Conservation (phyloP, 2,888 invertebrate genomes). For the Melanchra persicariae region DNA sequence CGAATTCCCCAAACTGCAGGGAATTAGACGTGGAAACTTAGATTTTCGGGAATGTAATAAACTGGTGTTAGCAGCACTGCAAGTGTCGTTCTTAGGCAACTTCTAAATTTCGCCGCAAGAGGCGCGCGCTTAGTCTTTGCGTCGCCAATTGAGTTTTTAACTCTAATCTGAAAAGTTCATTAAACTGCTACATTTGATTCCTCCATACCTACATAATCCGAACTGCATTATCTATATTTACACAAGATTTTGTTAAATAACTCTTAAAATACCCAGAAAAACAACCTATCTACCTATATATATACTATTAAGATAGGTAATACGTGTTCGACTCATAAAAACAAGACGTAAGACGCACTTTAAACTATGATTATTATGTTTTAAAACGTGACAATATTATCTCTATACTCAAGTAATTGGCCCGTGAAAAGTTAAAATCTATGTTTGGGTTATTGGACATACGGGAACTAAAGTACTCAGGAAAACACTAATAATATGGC, state of each 20-base stretch:
- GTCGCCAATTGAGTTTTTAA: not conserved
- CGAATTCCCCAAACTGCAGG: no score
- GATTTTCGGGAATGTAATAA: no score
- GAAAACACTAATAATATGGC: not conserved
- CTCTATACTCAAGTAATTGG: conserved; percentile 23
- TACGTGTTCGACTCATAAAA: conserved; percentile 6
- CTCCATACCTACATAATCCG: not conserved
- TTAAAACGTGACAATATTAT: conserved; percentile 48
- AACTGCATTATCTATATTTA: conserved; percentile 45
- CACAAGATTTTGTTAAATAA: conserved; percentile 16
- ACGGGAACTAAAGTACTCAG: not conserved
- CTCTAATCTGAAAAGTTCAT: conserved; percentile 27
- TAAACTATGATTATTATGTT: conserved; percentile 13
- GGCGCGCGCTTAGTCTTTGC: no score
- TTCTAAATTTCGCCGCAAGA: no score
- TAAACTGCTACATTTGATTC: conserved; percentile 24
- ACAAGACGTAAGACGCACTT: conserved; percentile 18
- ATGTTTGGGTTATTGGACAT: conserved; percentile 6
- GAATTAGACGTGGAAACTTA: no score
- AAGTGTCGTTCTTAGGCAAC: no score
- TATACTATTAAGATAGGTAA: not conserved
- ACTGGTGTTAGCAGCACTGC: no score
- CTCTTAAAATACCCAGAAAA: conserved; percentile 34
- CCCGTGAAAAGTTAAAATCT: conserved; percentile 23
- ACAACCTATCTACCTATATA: conserved; percentile 4